phyloP scores from a whole-genome alignment of 2,797 vertebrate species.

The Loriculus beryllinus region DNA sequence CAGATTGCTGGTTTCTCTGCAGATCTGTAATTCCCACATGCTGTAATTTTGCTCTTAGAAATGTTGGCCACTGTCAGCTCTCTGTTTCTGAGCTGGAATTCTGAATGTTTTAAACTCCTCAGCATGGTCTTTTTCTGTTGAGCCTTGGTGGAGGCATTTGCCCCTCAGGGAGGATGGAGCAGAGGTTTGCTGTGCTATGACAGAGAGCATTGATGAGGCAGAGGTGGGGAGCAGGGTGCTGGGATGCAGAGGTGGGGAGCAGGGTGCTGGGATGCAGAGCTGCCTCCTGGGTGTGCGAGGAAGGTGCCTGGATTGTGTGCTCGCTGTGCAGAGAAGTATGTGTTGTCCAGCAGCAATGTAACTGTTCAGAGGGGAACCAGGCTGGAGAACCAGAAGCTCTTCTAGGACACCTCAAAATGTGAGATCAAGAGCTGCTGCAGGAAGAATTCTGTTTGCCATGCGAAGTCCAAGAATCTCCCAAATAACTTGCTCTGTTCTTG shows the following conservation, averaged over 20 bases:
- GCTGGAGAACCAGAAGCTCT: not conserved
- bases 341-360: not conserved
- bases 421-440: not conserved
- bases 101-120: not conserved
- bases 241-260: not conserved
- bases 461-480: not conserved
- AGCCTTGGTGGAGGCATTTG: not conserved
- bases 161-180: not conserved
- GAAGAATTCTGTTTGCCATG: not conserved
- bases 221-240: not conserved
- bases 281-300: not conserved
- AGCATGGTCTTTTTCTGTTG: not conserved
- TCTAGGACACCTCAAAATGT: not conserved
- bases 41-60: constrained; percentile 71
- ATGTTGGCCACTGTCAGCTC: constrained; percentile 26
- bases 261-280: not conserved
- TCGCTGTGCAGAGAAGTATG: not conserved
- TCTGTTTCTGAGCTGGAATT: constrained; percentile 16
- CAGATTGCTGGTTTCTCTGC: constrained; percentile 72
- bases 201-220: not conserved
- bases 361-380: not conserved
- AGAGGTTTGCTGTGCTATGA: not conserved
- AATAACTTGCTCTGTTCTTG: not conserved
- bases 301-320: not conserved
- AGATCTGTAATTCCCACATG: constrained; percentile 64